phyloP scores from a whole-genome alignment of 2,797 vertebrate genomes.

The Rallus crepitans region DNA sequence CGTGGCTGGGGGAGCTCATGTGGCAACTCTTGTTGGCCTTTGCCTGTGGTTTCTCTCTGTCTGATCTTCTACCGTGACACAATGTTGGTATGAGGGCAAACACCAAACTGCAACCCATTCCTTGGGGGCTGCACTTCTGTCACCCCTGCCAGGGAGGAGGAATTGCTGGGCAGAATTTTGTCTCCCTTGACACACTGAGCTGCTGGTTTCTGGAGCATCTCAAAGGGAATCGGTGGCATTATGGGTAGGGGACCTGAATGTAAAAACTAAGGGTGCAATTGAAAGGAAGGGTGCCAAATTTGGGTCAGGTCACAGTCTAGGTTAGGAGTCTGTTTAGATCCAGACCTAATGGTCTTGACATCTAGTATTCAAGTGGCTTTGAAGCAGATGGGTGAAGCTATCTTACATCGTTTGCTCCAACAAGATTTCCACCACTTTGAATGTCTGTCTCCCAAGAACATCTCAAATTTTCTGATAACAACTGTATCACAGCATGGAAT shows the following conservation, averaged over 20 bases:
- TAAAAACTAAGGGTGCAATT: background rate
- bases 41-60: background rate
- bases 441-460: background rate
- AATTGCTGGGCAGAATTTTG: background rate
- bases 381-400: background rate
- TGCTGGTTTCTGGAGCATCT: background rate
- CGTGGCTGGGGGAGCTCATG: accelerated
- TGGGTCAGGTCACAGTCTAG: background rate
- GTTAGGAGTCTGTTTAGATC: background rate
- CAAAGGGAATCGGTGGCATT: accelerated
- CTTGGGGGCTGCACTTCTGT: background rate
- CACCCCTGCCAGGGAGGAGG: background rate
- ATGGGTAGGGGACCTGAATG: accelerated
- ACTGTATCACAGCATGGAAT: background rate
- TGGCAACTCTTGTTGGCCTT: background rate
- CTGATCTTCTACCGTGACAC: background rate
- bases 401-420: background rate
- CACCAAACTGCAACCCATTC: accelerated
- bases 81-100: background rate
- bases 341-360: background rate
- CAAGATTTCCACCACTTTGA: background rate
- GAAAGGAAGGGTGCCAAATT: background rate
- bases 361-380: background rate
- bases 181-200: background rate
- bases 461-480: background rate